A percentile compares a stretch with the other conserved stretches of the same genome.
phyloP scores from a whole-genome alignment of 30 jellyfish, hydroid and myxozoan genomes.

The Turritopsis rubra region DNA sequence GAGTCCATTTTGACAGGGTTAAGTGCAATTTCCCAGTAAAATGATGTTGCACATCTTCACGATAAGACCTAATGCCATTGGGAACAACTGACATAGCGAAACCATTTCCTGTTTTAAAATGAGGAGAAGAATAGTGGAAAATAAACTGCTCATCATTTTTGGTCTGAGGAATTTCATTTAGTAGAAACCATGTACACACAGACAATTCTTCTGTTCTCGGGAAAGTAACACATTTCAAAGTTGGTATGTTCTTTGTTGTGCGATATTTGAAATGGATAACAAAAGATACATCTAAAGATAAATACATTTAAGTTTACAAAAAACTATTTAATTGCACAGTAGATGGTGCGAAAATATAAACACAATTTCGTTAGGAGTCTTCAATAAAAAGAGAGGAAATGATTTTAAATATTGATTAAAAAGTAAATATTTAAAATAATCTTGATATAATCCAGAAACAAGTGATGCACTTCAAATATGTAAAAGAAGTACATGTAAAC shows the following conservation, averaged over 20 bases:
- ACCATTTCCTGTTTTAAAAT: background rate
- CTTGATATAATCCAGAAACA: no score
- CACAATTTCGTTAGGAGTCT: no score
- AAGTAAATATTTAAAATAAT: no score
- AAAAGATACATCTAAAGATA: no score
- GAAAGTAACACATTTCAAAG: background rate
- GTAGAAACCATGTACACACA: background rate
- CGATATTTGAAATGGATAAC: background rate
- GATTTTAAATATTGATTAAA: no score
- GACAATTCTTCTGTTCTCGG: background rate
- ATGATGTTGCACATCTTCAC: background rate
- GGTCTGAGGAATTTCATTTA: background rate
- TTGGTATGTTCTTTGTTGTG: background rate
- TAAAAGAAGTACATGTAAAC: no score
- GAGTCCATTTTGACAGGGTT: background rate
- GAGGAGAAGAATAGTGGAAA: background rate
- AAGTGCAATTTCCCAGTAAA: background rate
- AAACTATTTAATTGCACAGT: no score
- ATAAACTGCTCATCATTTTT: background rate
- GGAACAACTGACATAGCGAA: background rate
- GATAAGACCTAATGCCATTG: background rate
- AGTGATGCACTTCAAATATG: no score
- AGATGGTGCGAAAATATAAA: no score
- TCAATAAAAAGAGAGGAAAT: no score
- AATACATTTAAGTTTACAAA: no score